A percentile compares a stretch with the other conserved stretches of the same genome.
Conservation (phyloP, 35 echinoderm and acorn worm genomes). For the Stichopus chloronotus region DNA sequence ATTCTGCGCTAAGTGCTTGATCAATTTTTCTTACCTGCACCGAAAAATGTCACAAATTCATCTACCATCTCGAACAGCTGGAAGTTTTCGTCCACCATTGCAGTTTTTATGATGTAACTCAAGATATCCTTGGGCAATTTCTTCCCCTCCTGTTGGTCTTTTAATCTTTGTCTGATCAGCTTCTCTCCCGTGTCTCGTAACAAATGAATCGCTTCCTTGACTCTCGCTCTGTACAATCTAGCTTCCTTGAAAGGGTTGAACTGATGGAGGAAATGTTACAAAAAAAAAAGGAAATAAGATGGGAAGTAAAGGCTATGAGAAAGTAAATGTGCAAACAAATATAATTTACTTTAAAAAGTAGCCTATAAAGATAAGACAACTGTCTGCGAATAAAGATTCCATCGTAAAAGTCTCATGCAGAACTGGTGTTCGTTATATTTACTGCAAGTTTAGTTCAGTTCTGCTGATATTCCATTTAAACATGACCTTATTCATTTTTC, state of each 20-base stretch:
- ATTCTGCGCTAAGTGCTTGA: too few relatives aligned
- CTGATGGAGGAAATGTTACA: background rate
- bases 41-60: conserved; percentile 50
- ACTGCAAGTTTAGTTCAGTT: too few relatives aligned
- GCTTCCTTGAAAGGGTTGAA: background rate
- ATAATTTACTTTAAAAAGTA: too few relatives aligned
- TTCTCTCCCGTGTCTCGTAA: conserved; percentile 35
- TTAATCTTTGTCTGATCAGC: background rate
- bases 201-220: background rate
- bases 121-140: conserved; percentile 35
- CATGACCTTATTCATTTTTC: too few relatives aligned
- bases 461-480: too few relatives aligned
- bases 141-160: conserved; percentile 15
- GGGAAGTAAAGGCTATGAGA: too few relatives aligned
- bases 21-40: background rate
- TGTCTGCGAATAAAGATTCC: too few relatives aligned
- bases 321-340: too few relatives aligned
- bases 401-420: too few relatives aligned
- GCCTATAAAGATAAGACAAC: too few relatives aligned
- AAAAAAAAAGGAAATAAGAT: too few relatives aligned
- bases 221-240: background rate
- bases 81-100: conserved; percentile 30
- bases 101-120: conserved; percentile 53
- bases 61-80: conserved; percentile 33
- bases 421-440: too few relatives aligned